Evolutionary conservation across 2,888 invertebrate genomes (phyloP).

Genomic region (Amblyjoppa proteus): DNA sequence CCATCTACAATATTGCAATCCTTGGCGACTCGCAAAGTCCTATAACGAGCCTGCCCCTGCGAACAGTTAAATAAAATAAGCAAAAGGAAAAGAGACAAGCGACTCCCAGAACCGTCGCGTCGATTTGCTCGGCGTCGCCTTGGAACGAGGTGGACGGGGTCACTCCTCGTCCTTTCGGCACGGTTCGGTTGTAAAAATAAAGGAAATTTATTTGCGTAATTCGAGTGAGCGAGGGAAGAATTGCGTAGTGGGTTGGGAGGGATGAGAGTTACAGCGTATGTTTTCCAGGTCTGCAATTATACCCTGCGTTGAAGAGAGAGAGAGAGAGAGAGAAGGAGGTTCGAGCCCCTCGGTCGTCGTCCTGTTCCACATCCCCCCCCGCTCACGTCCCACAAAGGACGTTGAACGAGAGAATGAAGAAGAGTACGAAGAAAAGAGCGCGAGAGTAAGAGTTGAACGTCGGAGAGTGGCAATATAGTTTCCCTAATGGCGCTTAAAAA

Average conservation of each 20-base stretch:
- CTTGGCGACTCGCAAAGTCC: constrained; percentile 43
- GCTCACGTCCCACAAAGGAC: constrained; percentile 60
- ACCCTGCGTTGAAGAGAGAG: constrained; percentile 53
- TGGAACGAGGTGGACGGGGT: constrained; percentile 23
- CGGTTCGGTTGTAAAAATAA: constrained; percentile 80
- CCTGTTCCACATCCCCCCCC: constrained; percentile 62
- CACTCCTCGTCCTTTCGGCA: constrained; percentile 63
- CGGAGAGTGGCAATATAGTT: constrained; percentile 84
- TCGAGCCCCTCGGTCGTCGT: constrained; percentile 30
- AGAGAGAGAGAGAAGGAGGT: neutral
- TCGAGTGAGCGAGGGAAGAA: constrained; percentile 77
- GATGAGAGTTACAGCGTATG: constrained; percentile 75
- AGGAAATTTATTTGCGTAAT: constrained; percentile 84
- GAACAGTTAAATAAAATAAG: constrained; percentile 57
- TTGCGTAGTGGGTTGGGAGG: constrained; percentile 46
- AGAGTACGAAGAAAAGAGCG: constrained; percentile 43
- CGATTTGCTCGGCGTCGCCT: constrained; percentile 54
- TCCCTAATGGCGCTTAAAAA: constrained; percentile 84
- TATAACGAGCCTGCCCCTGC: constrained; percentile 51
- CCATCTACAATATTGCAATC: constrained; percentile 31
- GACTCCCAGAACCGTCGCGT: constrained; percentile 48
- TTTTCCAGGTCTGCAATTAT: constrained; percentile 77
- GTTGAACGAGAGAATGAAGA: constrained; percentile 54
- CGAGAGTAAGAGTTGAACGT: constrained; percentile 62
- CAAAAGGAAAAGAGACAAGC: constrained; percentile 45